Evolutionary conservation across 2,888 invertebrate species (phyloP), one percentile per base, ranked within the genome.

Genomic region (Chaetogeoica ovagalla): DNA sequence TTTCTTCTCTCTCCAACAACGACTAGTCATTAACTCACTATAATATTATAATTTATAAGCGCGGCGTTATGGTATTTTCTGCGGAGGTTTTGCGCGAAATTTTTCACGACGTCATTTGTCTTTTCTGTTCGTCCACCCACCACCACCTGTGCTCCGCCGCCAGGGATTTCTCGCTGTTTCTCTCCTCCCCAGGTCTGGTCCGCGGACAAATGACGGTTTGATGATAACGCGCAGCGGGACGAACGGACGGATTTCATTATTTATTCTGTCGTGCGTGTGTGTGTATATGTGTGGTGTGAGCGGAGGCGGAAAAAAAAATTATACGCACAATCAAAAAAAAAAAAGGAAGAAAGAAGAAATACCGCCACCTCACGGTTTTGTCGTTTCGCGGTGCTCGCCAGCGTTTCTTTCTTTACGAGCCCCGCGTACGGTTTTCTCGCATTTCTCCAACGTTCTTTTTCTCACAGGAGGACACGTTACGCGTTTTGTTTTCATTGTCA

Each of bases 231-330:
- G 55, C 70, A 62, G 77, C 70, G 57, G 77, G 77, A 71, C 70
- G 55, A 62, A 70, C 63, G n/a, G n/a, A n/a, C n/a, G 77, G 70
- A 70, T 79, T 79, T 70, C 70, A 79, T 79, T 79, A 79, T 79
- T 79, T 79, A 79, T 79, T 70, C 77, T 79, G 77, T 79, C 77
- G 39, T 55, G 77, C 62, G 52, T 70, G 70, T 63, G 70, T 55
- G 70, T 21, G n/a, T n/a, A n/a, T 9, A 7, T 9, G 6, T 1
- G 9, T 9, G 43, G 43, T 9, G 43, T 7, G 43, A 43, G 43
- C 8, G 43, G 48, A n/a, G 17, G 23, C 21, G 6, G 6, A 9
- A 43, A 43, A 43, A 43, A 7, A 72, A 72, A 48, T 39, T 6
- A 39, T 7, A 39, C 39, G 39, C 7, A 39, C 4, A 39, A 39